phyloP scores from a whole-genome alignment of 2,888 invertebrate species.

The Fragum sueziense region DNA sequence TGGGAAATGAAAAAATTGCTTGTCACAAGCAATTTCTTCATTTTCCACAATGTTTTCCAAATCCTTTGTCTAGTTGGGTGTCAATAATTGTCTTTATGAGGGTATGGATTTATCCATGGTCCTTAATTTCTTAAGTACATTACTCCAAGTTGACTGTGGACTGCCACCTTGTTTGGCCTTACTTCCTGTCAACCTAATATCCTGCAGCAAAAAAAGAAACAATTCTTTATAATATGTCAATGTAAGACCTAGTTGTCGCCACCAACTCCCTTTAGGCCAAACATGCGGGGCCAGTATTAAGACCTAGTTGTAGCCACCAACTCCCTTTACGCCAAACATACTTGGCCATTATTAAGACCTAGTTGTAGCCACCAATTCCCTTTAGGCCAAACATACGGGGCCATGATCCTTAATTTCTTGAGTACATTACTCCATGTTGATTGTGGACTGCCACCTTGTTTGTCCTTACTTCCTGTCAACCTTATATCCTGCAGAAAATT shows the following conservation, averaged over 20 bases:
- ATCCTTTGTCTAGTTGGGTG: background rate
- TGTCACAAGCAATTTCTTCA: background rate
- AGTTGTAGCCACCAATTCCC: slow-evolving; percentile 89
- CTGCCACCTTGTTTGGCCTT: too few relatives aligned
- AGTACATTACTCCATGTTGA: slow-evolving; percentile 85
- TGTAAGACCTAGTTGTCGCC: slow-evolving; percentile 90
- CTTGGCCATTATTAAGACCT: too few relatives aligned
- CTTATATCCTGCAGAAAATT: too few relatives aligned
- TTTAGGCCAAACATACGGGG: slow-evolving; percentile 97
- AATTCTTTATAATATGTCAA: too few relatives aligned
- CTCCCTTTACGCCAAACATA: too few relatives aligned
- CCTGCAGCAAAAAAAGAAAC: too few relatives aligned
- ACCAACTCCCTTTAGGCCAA: slow-evolving; percentile 93
- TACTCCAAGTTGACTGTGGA: slow-evolving; percentile 80
- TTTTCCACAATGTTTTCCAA: too few relatives aligned
- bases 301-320: too few relatives aligned
- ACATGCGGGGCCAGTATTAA: slow-evolving; percentile 96
- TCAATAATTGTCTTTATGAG: too few relatives aligned
- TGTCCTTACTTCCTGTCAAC: too few relatives aligned
- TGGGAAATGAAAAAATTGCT: background rate
- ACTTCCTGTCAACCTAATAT: too few relatives aligned
- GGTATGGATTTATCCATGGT: too few relatives aligned
- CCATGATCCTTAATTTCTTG: slow-evolving; percentile 89
- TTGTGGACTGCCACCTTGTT: slow-evolving; percentile 14
- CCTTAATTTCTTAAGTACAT: slow-evolving; percentile 89